Evolutionary conservation across 2,888 invertebrate genomes (phyloP).

Genomic region (Lasioglossum calceatum): DNA sequence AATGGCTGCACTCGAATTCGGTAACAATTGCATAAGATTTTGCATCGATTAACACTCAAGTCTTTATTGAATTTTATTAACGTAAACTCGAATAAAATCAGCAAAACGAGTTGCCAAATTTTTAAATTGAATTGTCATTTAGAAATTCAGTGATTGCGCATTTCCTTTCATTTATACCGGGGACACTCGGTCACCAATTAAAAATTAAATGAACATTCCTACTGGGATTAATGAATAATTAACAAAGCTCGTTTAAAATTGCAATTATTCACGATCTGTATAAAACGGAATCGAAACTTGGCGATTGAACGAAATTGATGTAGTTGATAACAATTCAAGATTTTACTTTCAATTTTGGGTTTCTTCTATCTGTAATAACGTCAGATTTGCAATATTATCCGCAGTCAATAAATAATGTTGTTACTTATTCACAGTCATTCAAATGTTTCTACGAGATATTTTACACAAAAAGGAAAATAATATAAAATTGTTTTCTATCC

Average conservation of each 20-base stretch:
- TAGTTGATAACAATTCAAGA: background rate
- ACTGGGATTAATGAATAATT: background rate
- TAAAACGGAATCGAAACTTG: background rate
- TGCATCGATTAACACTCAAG: background rate
- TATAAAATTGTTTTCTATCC: background rate
- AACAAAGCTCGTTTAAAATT: background rate
- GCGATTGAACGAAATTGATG: background rate
- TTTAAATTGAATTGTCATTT: background rate
- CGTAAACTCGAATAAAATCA: background rate
- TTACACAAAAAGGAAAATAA: background rate
- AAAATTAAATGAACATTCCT: background rate
- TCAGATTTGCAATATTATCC: background rate
- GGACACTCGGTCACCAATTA: background rate
- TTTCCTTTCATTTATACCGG: background rate
- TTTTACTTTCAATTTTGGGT: background rate
- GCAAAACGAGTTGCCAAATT: background rate
- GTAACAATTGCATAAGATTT: background rate
- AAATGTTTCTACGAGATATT: background rate
- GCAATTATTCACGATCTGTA: background rate
- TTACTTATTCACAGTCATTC: background rate
- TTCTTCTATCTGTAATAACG: background rate
- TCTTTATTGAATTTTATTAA: background rate
- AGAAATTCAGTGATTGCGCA: background rate
- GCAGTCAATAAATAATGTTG: background rate
- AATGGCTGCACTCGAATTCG: background rate